These are phyloP conservation scores for rat (Rattus norvegicus) DNA, from an alignment of 2,113 vertebrate species.

Conservation along the genomic window GRCr8 NC_086020.1:150111501-150112000, in stretches of 20 bases:
- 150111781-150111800: background rate
- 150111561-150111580: background rate
- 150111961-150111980: background rate
- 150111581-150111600: background rate
- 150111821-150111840: background rate
- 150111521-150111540: background rate
- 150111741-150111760: too few relatives aligned
- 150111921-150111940: background rate
- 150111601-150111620: background rate
- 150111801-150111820: background rate
- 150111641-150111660: background rate
- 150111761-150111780: background rate
- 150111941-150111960: too few relatives aligned
- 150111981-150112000: background rate
- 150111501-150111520: background rate
- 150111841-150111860: background rate
- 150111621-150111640: background rate
- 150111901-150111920: background rate
- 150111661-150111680: background rate
- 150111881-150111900: background rate
- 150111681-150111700: background rate
- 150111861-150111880: background rate
- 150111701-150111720: background rate
- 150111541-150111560: background rate
- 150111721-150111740: background rate